Base-by-base conservation (phyloP, 2,113 vertebrate genomes). In the Anser brachyrhynchus region DNA sequence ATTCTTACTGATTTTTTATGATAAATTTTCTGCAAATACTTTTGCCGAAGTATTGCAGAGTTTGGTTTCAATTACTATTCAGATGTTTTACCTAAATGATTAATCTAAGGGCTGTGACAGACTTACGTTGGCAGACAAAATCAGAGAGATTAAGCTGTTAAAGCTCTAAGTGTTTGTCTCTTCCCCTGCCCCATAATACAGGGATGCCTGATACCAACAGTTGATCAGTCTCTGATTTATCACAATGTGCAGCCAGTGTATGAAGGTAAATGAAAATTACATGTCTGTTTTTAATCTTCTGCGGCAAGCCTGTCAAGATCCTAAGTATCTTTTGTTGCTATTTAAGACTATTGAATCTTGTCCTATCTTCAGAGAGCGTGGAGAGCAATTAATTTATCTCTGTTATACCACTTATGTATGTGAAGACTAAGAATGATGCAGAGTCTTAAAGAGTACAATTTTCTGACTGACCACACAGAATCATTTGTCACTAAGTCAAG, bases 201-300 rank as follows among this genome's bases (percentile, higher is more conserved):
- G 23, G 71, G 39, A 80, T 83, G 64, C 8, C 21, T 86, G 39
- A 86, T 84, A 90, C 7, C 35, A n/a, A 37, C 62, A 66, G 43
- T 23, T 77, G 72, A 90, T 84, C 75, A 92, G 8, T 21, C 41
- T 70, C 86, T 80, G 88, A 74, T 41, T 92, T 92, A 88, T 55
- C 75, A 77, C 79, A 83, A 18, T 1, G 1, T 73, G 70, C 51
- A 73, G 75, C 57, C 44, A 55, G 51, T 77, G 25, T 55, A 88
- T 86, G 92, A 89, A 90, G 43, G 61, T 84, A 95, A 94, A 93
- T 87, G 80, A 93, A 93, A 94, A 74, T 22, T 78, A 77, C 21
- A 86, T 77, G 4, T 55, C 79, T 90, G 83, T 84, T 94, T 83
- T 95, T 76, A 86, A 94, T 85, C 92, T 95, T 80, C 67, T 58